Evolutionary conservation across 2,797 vertebrate species (phyloP), one percentile per base, ranked within the genome.

Genomic region (Myiothlypis coronata): DNA sequence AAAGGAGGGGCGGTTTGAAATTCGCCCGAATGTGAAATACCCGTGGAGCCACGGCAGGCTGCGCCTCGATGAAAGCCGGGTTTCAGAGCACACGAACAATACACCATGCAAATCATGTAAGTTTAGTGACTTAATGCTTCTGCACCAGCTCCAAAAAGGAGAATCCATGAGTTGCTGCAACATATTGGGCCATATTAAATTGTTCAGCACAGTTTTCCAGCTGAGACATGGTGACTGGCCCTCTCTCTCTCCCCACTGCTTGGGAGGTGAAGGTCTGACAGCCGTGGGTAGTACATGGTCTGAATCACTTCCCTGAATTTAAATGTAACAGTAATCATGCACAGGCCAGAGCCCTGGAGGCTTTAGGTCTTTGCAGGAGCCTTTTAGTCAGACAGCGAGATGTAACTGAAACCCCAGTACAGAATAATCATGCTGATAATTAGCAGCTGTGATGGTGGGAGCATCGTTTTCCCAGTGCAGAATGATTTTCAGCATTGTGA

Each of bases 1-100:
- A 81, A 98, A 98, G 84, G 99, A 99, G 83, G 98, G 98, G 74
- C 99, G 97, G 64, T 99, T 99, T 94, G 98, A 99, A 97, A 96
- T 98, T 74, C 96, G 99, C 74, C 98, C 99, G 3, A 97, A 98
- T 49, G 98, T 99, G 96, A 99, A 98, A 84, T 96, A 93, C 28
- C 98, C 98, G 14, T 99, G 98, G 97, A 99, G 98, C 90, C 98
- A 97, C 2, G 97, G 98, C 96, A 98, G 97, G 69, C 94, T 98
- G 89, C 96, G 96, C 67, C 87, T 97, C 57, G 98, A 98, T 30
- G 98, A 98, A 88, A 97, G 91, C 84, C 92, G 96, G 92, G 93
- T 96, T 76, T 95, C 96, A 72, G 98, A 98, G 84, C 98, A 97
- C 77, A 55, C 95, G 11, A 97, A 95, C 64, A 97, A 97, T 56